phyloP scores from a whole-genome alignment of 2,113 vertebrate genomes.

The Setophaga kirtlandii region DNA sequence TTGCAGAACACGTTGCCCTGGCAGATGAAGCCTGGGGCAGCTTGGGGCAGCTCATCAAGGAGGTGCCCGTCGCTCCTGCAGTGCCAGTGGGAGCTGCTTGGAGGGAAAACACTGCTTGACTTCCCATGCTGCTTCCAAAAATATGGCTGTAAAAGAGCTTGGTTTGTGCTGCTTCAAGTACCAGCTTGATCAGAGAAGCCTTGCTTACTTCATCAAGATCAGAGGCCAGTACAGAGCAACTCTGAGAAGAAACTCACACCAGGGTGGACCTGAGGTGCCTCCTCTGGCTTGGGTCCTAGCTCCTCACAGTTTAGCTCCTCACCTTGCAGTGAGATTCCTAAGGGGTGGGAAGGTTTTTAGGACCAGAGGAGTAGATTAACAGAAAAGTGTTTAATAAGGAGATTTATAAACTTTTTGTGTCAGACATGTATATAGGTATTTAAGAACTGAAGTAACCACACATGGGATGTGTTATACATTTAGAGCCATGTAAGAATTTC shows the following conservation, averaged over 20 bases:
- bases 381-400: background rate
- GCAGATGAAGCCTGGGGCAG: background rate
- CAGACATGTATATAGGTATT: accelerated
- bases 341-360: background rate
- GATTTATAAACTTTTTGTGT: background rate
- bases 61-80: background rate
- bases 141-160: background rate
- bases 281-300: accelerated
- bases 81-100: background rate
- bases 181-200: background rate
- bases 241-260: background rate
- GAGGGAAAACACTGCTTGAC: background rate
- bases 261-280: background rate
- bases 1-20: background rate
- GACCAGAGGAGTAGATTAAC: background rate
- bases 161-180: background rate
- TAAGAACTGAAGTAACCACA: background rate
- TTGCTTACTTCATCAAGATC: background rate
- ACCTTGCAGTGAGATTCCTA: background rate
- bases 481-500: background rate
- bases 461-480: background rate
- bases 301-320: background rate
- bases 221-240: background rate
- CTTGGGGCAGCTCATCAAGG: background rate
- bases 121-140: background rate